Evolutionary conservation across 2,888 invertebrate genomes (phyloP), one percentile per base, ranked within the genome.

Genomic region (Melanostoma scalare): DNA sequence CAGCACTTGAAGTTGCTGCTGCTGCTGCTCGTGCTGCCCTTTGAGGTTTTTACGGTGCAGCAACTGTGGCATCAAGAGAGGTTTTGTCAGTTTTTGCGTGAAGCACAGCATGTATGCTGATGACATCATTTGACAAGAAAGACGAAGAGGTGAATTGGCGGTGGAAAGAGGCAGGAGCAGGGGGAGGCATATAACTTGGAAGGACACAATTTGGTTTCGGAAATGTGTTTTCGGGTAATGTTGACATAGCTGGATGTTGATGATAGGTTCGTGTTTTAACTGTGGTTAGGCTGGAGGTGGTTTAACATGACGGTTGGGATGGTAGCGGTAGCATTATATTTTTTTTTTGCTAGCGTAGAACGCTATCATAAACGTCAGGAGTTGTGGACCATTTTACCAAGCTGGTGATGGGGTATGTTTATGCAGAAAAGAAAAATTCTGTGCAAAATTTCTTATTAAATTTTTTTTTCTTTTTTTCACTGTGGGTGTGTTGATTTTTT

Each of bases 161-260:
- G 3, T 33, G 1, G 20, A 44, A 6, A 33, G 9, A 33, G 8
- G 30, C 44, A 36, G 46, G n/a, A 6, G 8, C 20, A 10, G 33
- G 42, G n/a, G 10, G 42, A 8, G 58, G 4, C 3, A 42, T 20
- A 38, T 36, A 30, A 46, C 60, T 60, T 60, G 35, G 48, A 65
- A 74, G 78, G 63, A 73, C 58, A 58, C 52, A 69, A 40, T 77
- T 78, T 65, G 65, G 48, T 67, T 74, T 74, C 63, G 78, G 60
- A 82, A 78, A 78, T 77, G 55, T 72, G 72, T 73, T 82, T 72
- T 82, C 52, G 68, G 55, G 77, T 61, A 76, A 81, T 68, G 79
- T 69, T 74, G 74, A 78, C 65, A 68, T 38, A 55, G 53, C 58
- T 71, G 74, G 48, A 68, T 84, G 84, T 58, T 84, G 63, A 71